Percentiles rank a stretch among this genome's conserved stretches.
phyloP scores from a whole-genome alignment of 2,888 invertebrate species.

The Pollenia griseotomentosa region DNA sequence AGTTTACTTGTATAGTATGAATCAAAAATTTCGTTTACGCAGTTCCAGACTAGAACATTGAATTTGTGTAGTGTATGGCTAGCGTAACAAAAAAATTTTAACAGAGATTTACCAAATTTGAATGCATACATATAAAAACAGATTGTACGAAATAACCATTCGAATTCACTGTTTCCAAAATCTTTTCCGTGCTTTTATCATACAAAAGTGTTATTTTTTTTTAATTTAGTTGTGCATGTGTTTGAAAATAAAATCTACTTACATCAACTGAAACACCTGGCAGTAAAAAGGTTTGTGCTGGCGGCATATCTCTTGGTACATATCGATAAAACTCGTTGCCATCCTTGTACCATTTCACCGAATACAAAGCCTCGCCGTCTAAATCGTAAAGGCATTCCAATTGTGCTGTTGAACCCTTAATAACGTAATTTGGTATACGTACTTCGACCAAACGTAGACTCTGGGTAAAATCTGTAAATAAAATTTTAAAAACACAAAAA shows the following conservation, averaged over 20 bases:
- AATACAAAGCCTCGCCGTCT: slow-evolving; percentile 92
- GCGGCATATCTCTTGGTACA: slow-evolving; percentile 92
- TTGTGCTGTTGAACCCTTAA: slow-evolving; percentile 90
- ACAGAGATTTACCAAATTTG: too few relatives aligned
- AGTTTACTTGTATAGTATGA: too few relatives aligned
- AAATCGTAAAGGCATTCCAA: slow-evolving; percentile 93
- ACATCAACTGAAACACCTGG: slow-evolving; percentile 94
- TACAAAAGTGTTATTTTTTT: too few relatives aligned
- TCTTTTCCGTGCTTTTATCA: too few relatives aligned
- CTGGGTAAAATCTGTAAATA: slow-evolving; percentile 84
- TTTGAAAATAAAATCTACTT: slow-evolving; percentile 85
- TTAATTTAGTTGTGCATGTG: too few relatives aligned
- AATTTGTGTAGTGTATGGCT: too few relatives aligned
- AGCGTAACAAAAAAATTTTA: too few relatives aligned
- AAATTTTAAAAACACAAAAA: slow-evolving; percentile 34
- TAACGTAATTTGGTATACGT: slow-evolving; percentile 92
- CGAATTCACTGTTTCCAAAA: too few relatives aligned
- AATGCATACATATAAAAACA: too few relatives aligned
- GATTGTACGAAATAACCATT: too few relatives aligned
- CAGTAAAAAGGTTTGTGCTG: slow-evolving; percentile 90
- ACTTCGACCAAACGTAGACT: slow-evolving; percentile 90
- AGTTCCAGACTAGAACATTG: too few relatives aligned
- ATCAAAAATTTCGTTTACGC: too few relatives aligned
- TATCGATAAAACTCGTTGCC: slow-evolving; percentile 95
- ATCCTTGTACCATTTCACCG: slow-evolving; percentile 97